Percentiles rank a stretch among this genome's conserved stretches.
phyloP scores from a whole-genome alignment of 2,113 vertebrate species.

The Lipophrys pholis region DNA sequence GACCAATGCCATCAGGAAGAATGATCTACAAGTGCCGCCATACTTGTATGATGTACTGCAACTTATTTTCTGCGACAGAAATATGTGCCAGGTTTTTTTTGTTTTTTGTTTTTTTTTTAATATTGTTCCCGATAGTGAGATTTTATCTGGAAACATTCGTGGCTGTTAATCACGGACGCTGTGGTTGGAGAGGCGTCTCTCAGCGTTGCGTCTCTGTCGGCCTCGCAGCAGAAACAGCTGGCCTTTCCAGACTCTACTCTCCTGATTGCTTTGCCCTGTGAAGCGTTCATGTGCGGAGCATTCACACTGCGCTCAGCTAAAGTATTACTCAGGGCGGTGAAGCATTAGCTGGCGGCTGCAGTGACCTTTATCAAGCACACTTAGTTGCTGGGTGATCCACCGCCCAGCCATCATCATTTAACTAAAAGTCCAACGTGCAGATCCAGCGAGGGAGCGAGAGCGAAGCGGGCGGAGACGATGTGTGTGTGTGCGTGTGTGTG shows the following conservation, averaged over 20 bases:
- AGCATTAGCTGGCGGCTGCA: constrained; percentile 47
- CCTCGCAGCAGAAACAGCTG: constrained; percentile 52
- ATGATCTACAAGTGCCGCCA: too few species aligned
- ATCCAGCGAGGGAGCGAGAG: too few species aligned
- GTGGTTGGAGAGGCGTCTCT: constrained; percentile 14
- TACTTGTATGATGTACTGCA: too few species aligned
- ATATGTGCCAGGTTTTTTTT: too few species aligned
- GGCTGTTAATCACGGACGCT: constrained; percentile 17
- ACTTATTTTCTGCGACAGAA: too few species aligned
- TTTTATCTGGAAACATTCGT: neutral
- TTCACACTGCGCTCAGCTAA: constrained; percentile 54
- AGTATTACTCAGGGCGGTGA: constrained; percentile 54
- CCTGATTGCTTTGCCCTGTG: constrained; percentile 58
- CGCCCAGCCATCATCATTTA: constrained; percentile 40
- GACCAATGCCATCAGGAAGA: too few species aligned
- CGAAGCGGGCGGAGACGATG: too few species aligned
- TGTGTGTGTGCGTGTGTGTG: neutral
- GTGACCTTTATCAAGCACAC: constrained; percentile 73
- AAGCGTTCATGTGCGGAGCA: constrained; percentile 65
- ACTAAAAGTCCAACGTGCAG: constrained; percentile 10
- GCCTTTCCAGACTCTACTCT: constrained; percentile 49
- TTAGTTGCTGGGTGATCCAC: constrained; percentile 44
- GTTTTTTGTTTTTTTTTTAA: too few species aligned
- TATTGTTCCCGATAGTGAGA: neutral
- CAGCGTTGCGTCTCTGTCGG: constrained; percentile 19